Evolutionary conservation across 2,888 invertebrate species (phyloP).

Genomic region (Cylindroiulus punctatus): DNA sequence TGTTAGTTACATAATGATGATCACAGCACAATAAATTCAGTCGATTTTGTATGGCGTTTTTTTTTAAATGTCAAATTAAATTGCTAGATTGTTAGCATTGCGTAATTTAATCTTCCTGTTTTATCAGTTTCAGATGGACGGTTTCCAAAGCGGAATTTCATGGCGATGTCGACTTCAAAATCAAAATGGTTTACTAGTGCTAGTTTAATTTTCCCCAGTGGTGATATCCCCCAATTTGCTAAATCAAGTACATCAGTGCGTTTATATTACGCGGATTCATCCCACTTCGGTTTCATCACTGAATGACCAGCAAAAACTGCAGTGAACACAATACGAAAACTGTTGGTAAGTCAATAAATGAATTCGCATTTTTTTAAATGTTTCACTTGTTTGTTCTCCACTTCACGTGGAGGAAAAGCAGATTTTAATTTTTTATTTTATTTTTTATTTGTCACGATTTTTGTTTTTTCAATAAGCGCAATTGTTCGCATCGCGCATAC

Average conservation of each 20-base stretch:
- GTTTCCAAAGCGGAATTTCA: too few relatives aligned
- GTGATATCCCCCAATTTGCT: background rate
- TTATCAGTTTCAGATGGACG: background rate
- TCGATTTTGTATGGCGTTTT: too few relatives aligned
- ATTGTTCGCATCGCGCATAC: background rate
- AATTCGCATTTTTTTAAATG: background rate
- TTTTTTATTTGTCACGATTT: slow-evolving; percentile 10
- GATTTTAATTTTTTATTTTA: background rate
- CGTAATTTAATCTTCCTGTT: background rate
- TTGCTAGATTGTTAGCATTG: background rate
- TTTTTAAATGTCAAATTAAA: too few relatives aligned
- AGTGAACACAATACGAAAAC: background rate
- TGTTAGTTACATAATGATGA: too few relatives aligned
- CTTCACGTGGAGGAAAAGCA: background rate
- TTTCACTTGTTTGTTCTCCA: background rate
- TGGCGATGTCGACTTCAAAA: too few relatives aligned
- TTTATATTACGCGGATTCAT: background rate
- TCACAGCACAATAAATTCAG: too few relatives aligned
- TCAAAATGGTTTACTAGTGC: background rate
- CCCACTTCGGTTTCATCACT: background rate
- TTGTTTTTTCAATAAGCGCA: background rate
- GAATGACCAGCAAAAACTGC: background rate
- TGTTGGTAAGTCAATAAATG: slow-evolving; percentile 14
- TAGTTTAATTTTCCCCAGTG: background rate
- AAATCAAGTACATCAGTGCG: background rate